Base-by-base conservation (phyloP, 92 coral and sea anemone species). In the Parazoanthus atlanticus region DNA sequence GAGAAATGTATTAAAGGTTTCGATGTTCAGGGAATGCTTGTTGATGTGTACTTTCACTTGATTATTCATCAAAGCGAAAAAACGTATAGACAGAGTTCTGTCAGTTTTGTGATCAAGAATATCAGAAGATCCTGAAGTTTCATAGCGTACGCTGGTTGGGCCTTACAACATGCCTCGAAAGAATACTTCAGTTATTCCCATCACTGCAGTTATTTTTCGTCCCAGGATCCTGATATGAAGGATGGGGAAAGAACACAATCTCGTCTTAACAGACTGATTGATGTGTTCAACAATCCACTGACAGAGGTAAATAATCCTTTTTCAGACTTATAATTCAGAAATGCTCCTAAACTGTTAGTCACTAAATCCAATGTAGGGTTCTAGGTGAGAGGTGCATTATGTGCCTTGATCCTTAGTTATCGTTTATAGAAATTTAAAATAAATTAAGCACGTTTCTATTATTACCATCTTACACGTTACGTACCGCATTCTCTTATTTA, bases 11-110 rank as follows among this genome's bases (percentile, higher is more conserved):
- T 66, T 4, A 91, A 91, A 43, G 93, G 92, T 16, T 93, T 91
- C 86, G 94, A 89, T 38, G 91, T 89, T n/a, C 85, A 89, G 75
- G 96, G 91, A 33, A 81, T 93, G 61, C 83, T 89, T 81, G 94
- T 93, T 2, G 92, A 93, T 64, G 71, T 91, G 16, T 93, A 36
- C 86, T 91, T 61, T 76, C 91, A 92, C 89, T 93, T 83, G 91
- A 91, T 56, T 74, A 93, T 41, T 89, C 94, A 28, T 89, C 93
- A 17, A 91, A 91, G 72, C 86, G 91, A 36, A 88, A 91, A 30
- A 58, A 77, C 85, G 28, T 76, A 38, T 89, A 84, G 38, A 19
- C 64, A 16, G 34, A 79, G 29, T 88, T 76, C 71, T 40, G 76
- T 80, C 76, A 88, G 73, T 88, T 88, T 88, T 88, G 90, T 41